phyloP scores from a whole-genome alignment of 1,140 invertebrate species.

The Nephila pilipes region DNA sequence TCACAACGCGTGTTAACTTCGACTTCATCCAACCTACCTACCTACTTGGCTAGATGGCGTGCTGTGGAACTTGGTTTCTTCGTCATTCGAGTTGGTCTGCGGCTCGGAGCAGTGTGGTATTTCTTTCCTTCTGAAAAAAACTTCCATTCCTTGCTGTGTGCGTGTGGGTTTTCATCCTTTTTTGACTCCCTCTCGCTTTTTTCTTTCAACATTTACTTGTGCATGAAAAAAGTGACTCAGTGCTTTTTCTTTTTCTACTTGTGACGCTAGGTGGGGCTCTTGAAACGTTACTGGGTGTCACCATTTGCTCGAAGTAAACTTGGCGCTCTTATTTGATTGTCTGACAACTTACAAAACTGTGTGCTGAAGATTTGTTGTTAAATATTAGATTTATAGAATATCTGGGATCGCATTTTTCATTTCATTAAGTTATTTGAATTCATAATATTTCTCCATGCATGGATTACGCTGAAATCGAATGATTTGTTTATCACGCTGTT shows the following conservation, averaged over 20 bases:
- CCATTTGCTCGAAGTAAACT: not conserved
- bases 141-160: not conserved
- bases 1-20: constrained; percentile 3
- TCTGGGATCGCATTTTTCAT: too few species aligned
- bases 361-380: not conserved
- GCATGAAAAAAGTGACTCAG: not conserved
- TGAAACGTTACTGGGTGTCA: not conserved
- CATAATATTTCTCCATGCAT: too few species aligned
- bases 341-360: not conserved
- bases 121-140: not conserved
- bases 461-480: too few species aligned
- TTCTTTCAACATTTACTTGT: not conserved
- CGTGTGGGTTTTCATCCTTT: constrained; percentile 42
- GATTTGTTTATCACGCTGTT: too few species aligned
- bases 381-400: too few species aligned
- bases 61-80: not conserved
- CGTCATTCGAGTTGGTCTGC: constrained; percentile 1
- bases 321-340: not conserved
- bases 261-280: not conserved
- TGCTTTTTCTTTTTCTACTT: not conserved
- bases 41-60: constrained; percentile 58
- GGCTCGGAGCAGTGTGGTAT: not conserved
- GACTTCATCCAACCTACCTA: not conserved
- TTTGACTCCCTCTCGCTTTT: not conserved
- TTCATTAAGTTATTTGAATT: too few species aligned